Conservation (phyloP, 2,113 vertebrate genomes). For the Cynopterus brachyotis region DNA sequence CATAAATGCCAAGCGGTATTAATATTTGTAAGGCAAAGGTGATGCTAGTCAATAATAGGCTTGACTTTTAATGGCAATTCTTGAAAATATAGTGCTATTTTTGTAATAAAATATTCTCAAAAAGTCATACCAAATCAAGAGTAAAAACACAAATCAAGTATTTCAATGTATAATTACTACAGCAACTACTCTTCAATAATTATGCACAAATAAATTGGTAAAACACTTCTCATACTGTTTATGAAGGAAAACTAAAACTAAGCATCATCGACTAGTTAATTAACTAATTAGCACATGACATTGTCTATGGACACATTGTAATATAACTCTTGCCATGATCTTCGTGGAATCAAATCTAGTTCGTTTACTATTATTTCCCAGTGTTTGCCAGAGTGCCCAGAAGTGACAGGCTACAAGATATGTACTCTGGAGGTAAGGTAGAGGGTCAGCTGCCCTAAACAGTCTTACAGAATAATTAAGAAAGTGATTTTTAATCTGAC, state of each 20-base stretch:
- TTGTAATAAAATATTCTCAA: background rate
- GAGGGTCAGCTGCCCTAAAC: background rate
- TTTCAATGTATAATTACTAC: background rate
- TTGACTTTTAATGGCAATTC: background rate
- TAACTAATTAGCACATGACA: background rate
- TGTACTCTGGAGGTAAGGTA: no score
- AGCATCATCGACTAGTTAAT: background rate
- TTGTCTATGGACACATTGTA: background rate
- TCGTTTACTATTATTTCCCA: background rate
- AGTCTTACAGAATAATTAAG: background rate
- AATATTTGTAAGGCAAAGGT: background rate
- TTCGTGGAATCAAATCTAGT: background rate
- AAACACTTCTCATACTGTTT: background rate
- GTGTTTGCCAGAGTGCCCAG: background rate
- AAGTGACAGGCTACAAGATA: rapidly evolving
- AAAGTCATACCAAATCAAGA: background rate
- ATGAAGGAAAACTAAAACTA: background rate
- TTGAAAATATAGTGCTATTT: background rate
- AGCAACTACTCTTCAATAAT: background rate
- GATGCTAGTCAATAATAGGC: background rate
- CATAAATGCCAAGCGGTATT: background rate
- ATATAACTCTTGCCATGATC: background rate
- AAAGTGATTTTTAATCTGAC: background rate
- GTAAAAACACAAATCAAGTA: background rate
- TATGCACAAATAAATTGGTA: background rate